Evolutionary conservation across 92 coral and sea anemone species (phyloP).

Genomic region (Paramuricea clavata): DNA sequence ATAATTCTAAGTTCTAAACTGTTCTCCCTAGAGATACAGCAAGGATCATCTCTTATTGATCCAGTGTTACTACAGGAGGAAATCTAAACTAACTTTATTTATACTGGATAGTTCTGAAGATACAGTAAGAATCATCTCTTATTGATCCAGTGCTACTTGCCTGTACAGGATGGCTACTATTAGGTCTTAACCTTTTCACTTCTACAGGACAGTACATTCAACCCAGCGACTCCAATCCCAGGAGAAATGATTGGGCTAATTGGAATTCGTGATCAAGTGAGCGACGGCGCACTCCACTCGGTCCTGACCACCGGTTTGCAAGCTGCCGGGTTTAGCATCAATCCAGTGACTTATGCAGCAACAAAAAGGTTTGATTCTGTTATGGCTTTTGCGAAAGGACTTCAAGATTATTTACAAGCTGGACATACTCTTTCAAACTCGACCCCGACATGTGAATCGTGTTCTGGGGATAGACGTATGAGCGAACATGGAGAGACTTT

Average conservation of each 20-base stretch:
- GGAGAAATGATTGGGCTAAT: conserved; percentile 7
- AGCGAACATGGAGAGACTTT: conserved; percentile 68
- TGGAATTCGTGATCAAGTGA: neutral
- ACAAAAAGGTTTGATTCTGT: conserved; percentile 73
- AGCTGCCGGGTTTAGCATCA: conserved; percentile 5
- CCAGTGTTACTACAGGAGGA: too few species aligned
- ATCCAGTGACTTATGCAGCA: conserved; percentile 11
- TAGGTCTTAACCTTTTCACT: neutral
- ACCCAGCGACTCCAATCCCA: neutral
- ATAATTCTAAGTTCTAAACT: too few species aligned
- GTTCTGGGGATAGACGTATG: conserved; percentile 13
- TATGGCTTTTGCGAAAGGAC: conserved; percentile 59
- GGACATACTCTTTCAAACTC: conserved; percentile 54
- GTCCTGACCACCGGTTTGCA: neutral
- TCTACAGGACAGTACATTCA: conserved; percentile 1
- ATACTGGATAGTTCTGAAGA: too few species aligned
- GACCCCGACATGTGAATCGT: conserved; percentile 66
- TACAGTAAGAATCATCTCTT: too few species aligned
- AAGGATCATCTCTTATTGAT: too few species aligned
- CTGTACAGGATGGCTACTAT: neutral
- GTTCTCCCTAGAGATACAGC: too few species aligned
- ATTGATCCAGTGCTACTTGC: too few species aligned
- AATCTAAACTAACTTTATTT: too few species aligned
- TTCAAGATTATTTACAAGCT: conserved; percentile 64
- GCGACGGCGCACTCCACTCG: neutral